Conservation (phyloP, 2,888 invertebrate genomes). For the Chalcosyrphus nemorum region DNA sequence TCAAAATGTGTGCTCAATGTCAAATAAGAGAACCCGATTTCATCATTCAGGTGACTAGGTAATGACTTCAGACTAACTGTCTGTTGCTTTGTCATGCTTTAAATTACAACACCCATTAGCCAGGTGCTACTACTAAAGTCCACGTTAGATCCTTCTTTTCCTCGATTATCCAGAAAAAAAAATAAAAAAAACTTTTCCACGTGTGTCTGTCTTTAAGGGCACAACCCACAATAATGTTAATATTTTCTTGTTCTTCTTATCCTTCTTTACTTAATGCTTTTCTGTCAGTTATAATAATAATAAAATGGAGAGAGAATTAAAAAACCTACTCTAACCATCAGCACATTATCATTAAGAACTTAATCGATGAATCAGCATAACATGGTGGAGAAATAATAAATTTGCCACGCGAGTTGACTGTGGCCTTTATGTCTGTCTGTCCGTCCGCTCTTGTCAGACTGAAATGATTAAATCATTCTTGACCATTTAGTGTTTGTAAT, state of each 20-base stretch:
- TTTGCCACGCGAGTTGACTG: slow-evolving; percentile 41
- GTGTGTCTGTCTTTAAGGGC: slow-evolving; percentile 15
- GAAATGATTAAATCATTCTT: slow-evolving; percentile 41
- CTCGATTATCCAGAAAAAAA: not conserved
- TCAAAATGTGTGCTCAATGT: not conserved
- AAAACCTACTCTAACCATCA: slow-evolving; percentile 10
- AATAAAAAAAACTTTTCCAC: not conserved
- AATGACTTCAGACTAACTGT: not conserved
- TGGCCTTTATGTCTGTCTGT: not conserved
- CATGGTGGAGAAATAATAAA: slow-evolving; percentile 17
- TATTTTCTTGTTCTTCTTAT: slow-evolving; percentile 4
- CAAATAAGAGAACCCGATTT: not conserved
- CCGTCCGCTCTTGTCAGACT: not conserved
- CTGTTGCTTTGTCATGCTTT: slow-evolving; percentile 33
- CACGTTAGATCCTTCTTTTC: not conserved
- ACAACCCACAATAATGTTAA: slow-evolving; percentile 12
- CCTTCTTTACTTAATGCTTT: slow-evolving; percentile 12
- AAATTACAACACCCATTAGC: slow-evolving; percentile 38
- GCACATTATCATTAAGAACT: slow-evolving; percentile 42
- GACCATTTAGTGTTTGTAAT: slow-evolving; percentile 4
- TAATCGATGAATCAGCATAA: slow-evolving; percentile 61
- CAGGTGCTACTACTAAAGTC: slow-evolving; percentile 45
- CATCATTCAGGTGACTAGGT: not conserved
- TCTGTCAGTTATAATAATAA: not conserved
- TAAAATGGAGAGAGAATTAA: not conserved